A percentile compares a stretch with the other conserved stretches of the same genome.
Conservation (phyloP, 2,888 invertebrate species). For the Conops quadrifasciatus region DNA sequence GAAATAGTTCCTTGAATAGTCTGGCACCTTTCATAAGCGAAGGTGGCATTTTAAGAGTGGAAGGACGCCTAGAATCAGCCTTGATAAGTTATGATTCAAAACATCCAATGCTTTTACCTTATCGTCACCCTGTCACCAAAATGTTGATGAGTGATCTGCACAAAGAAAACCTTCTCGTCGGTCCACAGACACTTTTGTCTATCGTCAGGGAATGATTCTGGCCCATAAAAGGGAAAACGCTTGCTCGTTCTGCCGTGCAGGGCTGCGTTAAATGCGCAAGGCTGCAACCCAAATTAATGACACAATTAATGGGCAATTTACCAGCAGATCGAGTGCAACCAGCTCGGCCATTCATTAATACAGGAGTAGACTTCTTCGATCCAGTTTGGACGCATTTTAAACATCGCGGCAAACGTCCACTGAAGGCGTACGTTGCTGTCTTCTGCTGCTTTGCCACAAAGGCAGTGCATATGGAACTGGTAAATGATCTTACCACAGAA, state of each 20-base stretch:
- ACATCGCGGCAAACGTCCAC: not conserved
- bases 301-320: conserved; percentile 9
- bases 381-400: conserved; percentile 11
- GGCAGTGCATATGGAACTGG: not conserved
- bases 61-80: not conserved
- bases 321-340: not conserved
- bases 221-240: conserved; percentile 4
- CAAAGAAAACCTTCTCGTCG: conserved; percentile 4
- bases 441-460: not conserved
- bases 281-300: not conserved
- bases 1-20: not conserved
- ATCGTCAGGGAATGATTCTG: conserved; percentile 2
- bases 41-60: not conserved
- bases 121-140: not conserved
- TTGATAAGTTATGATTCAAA: not conserved
- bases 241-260: not conserved
- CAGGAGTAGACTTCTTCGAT: conserved; percentile 18
- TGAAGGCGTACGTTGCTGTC: not conserved
- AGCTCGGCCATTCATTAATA: not conserved
- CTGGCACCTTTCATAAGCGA: not conserved
- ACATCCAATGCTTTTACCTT: not conserved
- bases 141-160: not conserved
- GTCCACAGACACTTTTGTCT: not conserved
- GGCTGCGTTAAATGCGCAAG: not conserved
- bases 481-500: too few species aligned